Conservation (phyloP, 2,113 vertebrate genomes). For the Vulpes ferrilata region DNA sequence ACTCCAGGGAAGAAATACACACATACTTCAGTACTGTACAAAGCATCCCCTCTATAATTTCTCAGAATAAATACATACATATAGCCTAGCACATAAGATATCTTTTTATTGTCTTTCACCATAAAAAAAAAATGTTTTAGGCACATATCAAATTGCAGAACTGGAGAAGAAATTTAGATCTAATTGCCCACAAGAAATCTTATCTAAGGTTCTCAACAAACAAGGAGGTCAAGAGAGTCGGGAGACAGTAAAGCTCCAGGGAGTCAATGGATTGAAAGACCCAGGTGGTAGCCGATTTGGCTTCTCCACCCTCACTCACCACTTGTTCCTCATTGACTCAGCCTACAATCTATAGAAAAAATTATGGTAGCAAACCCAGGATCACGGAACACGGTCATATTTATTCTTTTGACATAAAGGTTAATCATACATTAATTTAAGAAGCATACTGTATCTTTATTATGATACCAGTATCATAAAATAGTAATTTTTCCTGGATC, state of each 20-base stretch:
- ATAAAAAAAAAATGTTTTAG: neutral
- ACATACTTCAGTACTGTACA: neutral
- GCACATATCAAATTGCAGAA: neutral
- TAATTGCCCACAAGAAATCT: neutral
- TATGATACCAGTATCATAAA: neutral
- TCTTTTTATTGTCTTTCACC: neutral
- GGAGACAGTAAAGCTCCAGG: neutral
- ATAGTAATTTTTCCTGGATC: neutral
- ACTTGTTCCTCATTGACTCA: neutral
- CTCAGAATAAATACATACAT: neutral
- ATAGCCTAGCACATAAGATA: neutral
- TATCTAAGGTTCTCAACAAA: neutral
- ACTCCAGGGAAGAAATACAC: neutral
- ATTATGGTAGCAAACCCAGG: neutral
- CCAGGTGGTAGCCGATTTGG: too few species aligned
- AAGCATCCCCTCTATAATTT: neutral
- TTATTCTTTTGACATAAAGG: neutral
- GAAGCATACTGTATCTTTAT: neutral
- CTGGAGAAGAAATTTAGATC: neutral
- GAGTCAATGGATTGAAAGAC: neutral
- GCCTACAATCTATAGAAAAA: neutral
- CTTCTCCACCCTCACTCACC: neutral
- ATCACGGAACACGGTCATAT: too few species aligned
- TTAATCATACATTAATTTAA: neutral
- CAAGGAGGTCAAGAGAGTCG: neutral